These are phyloP conservation scores for Andrena marginata DNA, from an alignment of 2,888 invertebrate genomes.

Conservation along the genomic window DNA sequence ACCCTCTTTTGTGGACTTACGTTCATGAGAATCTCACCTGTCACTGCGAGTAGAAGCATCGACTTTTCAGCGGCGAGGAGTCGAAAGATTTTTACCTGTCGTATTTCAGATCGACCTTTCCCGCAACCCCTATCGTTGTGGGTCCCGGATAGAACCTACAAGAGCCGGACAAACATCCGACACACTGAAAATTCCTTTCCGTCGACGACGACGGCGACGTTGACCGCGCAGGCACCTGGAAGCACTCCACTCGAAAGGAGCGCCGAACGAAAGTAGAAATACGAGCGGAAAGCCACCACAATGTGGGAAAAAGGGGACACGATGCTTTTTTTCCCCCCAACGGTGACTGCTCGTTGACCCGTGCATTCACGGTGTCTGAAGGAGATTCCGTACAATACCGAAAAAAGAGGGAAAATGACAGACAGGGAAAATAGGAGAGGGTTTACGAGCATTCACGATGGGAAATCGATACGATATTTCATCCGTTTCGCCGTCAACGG, in stretches of 20 bases:
- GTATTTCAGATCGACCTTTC: slow-evolving; percentile 19
- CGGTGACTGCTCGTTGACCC: slow-evolving; percentile 31
- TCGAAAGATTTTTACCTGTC: slow-evolving; percentile 32
- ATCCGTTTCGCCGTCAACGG: slow-evolving; percentile 77
- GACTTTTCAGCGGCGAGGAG: slow-evolving; percentile 25
- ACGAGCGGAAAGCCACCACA: slow-evolving; percentile 6
- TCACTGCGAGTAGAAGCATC: slow-evolving; percentile 22
- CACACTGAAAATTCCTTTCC: slow-evolving; percentile 25
- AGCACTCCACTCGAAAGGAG: not conserved
- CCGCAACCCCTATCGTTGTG: not conserved
- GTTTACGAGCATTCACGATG: slow-evolving; percentile 72
- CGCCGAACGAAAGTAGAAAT: slow-evolving; percentile 33
- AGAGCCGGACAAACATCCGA: slow-evolving; percentile 26
- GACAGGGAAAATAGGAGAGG: slow-evolving; percentile 29
- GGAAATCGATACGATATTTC: slow-evolving; percentile 81
- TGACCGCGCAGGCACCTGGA: slow-evolving; percentile 4
- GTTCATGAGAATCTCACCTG: slow-evolving; percentile 45
- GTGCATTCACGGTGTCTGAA: slow-evolving; percentile 37
- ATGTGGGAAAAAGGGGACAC: slow-evolving; percentile 19
- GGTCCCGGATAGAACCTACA: slow-evolving; percentile 2
- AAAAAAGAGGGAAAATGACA: slow-evolving; percentile 20
- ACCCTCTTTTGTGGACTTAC: not conserved
- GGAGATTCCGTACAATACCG: slow-evolving; percentile 46
- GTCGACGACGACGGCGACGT: not conserved
- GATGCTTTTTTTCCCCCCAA: not conserved